phyloP scores from a whole-genome alignment of 2,113 vertebrate genomes.

The Isurus oxyrinchus region DNA sequence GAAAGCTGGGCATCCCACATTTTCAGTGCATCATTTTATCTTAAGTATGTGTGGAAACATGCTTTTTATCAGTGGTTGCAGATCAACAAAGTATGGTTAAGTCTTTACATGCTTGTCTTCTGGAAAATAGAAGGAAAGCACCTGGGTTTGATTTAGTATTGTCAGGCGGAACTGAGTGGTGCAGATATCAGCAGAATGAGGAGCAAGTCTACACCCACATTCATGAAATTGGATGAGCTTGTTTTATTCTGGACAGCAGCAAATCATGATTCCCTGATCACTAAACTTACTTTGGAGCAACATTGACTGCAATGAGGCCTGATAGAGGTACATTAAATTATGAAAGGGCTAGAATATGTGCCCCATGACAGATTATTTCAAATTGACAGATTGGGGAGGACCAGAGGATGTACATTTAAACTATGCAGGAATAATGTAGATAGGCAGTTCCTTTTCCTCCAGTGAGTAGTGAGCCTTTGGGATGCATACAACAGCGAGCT shows the following conservation, averaged over 20 bases:
- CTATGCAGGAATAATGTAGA: not conserved
- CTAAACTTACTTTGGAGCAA: not conserved
- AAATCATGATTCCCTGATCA: not conserved
- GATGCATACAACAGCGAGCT: not conserved
- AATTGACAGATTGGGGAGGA: not conserved
- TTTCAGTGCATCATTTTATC: not conserved
- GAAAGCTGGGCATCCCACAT: not conserved
- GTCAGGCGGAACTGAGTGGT: not conserved
- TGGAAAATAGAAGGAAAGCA: not conserved
- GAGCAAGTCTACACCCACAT: not conserved
- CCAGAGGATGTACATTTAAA: not conserved
- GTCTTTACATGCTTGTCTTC: not conserved
- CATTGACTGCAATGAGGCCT: not conserved
- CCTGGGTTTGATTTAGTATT: not conserved
- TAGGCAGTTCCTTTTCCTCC: not conserved
- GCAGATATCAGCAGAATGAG: not conserved
- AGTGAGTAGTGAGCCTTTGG: not conserved
- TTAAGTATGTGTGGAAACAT: not conserved
- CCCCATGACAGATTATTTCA: not conserved
- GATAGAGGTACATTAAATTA: not conserved
- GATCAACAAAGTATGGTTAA: not conserved
- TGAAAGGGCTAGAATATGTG: not conserved
- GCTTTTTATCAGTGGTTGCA: not conserved
- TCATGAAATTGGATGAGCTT: not conserved
- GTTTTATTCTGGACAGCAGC: not conserved